Base-by-base conservation (phyloP, 1,140 invertebrate species). In the Colletes latitarsis region DNA sequence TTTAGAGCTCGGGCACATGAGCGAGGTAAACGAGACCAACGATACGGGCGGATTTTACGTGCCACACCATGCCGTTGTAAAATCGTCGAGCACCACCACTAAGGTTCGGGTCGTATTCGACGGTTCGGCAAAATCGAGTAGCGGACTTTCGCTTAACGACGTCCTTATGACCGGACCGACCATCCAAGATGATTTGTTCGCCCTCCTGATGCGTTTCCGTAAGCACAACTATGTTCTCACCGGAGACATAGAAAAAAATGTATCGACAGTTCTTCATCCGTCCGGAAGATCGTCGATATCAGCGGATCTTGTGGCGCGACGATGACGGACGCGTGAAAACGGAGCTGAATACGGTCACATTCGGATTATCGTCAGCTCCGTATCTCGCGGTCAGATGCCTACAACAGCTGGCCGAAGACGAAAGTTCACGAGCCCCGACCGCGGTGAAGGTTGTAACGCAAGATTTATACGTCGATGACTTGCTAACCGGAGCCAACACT, bases 1-100 rank as follows among this genome's bases (percentile, higher is more conserved):
- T 66, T 17, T 89, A 1, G 43, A 72, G 0, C 49, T 77, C n/a
- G 80, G 85, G 5, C 83, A 91, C 46, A 88, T 90, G 81, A 30
- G 30, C 30, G 30, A 30, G 30, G 30, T 30, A 30, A 30, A 30
- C 30, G 30, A 30, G 30, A 2, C 30, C 30, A 30, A 15, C 52
- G 0, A 66, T 39, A 14, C 17, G 17, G 1, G 17, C 6, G 21
- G 21, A 15, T 10, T 15, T 4, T 53, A 53, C 52, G 0, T 53
- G 12, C 52, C 52, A 4, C 52, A 53, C 3, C 52, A 53, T 14
- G 52, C 15, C 9, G 52, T 53, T 0, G 52, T 53, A 53, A 53
- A 53, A 53, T 12, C 12, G 0, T 12, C 52, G 9, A 53, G 52
- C 4, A 53, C 52, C 9, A 53, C 52, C 9, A 53, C 52, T 4